A percentile compares a stretch with the other conserved stretches of the same genome.
Conservation (phyloP, 2,113 vertebrate genomes). For the Etheostoma cragini region DNA sequence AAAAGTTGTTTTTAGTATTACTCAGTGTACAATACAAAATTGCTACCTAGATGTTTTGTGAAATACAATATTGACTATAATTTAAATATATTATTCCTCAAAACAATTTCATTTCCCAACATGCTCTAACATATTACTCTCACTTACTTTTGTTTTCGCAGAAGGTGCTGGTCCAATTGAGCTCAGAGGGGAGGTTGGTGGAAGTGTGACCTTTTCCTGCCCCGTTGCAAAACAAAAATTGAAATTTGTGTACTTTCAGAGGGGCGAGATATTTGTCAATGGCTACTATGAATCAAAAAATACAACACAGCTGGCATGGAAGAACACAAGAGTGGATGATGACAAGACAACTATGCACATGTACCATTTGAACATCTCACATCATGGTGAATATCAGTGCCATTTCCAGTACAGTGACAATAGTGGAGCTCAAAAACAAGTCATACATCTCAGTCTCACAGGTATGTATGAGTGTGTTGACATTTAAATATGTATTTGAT, state of each 20-base stretch:
- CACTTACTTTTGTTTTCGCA: slow-evolving; percentile 20
- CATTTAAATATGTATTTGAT: neutral
- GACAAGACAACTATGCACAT: neutral
- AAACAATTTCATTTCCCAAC: neutral
- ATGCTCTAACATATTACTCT: neutral
- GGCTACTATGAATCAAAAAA: rapidly evolving
- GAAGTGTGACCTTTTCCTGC: slow-evolving; percentile 50
- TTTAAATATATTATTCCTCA: neutral
- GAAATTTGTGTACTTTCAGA: slow-evolving; percentile 19
- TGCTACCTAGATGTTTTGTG: neutral
- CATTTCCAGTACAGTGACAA: rapidly evolving
- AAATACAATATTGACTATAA: neutral
- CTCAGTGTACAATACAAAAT: neutral
- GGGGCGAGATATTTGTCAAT: rapidly evolving
- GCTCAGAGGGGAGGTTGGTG: slow-evolving; percentile 32
- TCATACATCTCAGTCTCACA: slow-evolving; percentile 46
- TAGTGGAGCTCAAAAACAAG: too few relatives aligned
- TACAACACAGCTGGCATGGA: rapidly evolving
- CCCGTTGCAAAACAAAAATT: rapidly evolving
- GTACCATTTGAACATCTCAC: slow-evolving; percentile 5
- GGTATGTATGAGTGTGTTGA: slow-evolving; percentile 45
- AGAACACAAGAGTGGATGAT: slow-evolving; percentile 22
- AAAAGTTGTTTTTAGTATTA: too few relatives aligned
- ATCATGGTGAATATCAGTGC: slow-evolving; percentile 26
- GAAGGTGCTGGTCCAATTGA: rapidly evolving